Conservation (phyloP, 2,113 vertebrate genomes). For the Picathartes gymnocephalus region DNA sequence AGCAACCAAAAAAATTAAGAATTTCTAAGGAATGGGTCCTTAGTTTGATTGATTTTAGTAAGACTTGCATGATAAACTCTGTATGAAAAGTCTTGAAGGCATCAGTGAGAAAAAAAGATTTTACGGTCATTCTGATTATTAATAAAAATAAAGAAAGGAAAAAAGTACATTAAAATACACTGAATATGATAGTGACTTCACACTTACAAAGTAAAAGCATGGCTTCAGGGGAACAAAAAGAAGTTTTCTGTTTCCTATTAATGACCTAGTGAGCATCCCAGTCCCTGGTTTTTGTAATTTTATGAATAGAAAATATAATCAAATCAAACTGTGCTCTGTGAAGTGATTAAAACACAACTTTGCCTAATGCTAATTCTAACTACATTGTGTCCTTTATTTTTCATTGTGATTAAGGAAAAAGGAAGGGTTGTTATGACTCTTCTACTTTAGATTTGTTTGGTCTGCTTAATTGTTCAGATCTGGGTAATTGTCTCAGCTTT, state of each 20-base stretch:
- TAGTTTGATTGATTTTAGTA: background rate
- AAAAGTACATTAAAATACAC: background rate
- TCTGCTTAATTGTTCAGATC: background rate
- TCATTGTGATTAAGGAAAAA: background rate
- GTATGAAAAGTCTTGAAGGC: background rate
- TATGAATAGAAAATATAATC: background rate
- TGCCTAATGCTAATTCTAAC: background rate
- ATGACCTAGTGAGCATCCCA: background rate
- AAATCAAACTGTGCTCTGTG: background rate
- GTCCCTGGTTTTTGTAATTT: background rate
- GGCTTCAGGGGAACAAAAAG: background rate
- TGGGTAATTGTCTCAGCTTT: background rate
- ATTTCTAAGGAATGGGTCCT: background rate
- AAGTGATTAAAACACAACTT: background rate
- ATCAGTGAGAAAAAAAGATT: background rate
- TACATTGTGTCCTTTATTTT: background rate
- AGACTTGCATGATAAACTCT: background rate
- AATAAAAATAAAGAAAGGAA: background rate
- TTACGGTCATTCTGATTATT: background rate
- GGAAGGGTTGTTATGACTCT: background rate
- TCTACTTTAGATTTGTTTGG: background rate
- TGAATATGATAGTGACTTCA: background rate
- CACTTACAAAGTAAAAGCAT: background rate
- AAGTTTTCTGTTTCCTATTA: background rate
- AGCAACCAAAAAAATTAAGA: background rate